Evolutionary conservation across 2,888 invertebrate species (phyloP), one percentile per base, ranked within the genome.

Genomic region (Drosophila quasianomalipes): DNA sequence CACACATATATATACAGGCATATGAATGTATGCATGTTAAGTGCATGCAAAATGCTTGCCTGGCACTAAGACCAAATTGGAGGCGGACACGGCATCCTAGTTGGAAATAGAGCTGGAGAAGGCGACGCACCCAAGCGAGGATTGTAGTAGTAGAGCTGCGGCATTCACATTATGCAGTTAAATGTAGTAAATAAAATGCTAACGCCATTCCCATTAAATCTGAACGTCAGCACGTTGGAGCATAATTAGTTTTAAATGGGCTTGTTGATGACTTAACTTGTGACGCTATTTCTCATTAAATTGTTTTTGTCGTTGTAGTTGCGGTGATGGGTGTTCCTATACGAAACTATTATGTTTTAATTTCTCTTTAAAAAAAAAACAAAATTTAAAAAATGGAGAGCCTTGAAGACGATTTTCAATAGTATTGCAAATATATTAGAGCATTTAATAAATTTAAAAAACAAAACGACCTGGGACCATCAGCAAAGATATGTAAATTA

Each of bases 111-210:
- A 69, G 59, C 31, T 28, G 47, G n/a, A 47, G 47, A 30, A 26
- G 52, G 16, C 6, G 41, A 12, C 22, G 33, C 44, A 31, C 39
- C 33, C 53, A 53, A 53, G 41, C 65, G 53, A 49, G 4, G 37
- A 49, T 31, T 19, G 10, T 52, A 57, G 49, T 30, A 57, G 39
- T 16, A 26, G 47, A 47, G 39, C 37, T 16, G 7, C 53, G 54
- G 70, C 67, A 71, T 65, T 72, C 70, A 71, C 76, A 83, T 83
- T 83, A 85, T 88, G 88, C 85, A 85, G 90, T 88, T 86, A 90
- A 89, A 90, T 90, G 90, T 88, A 85, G 76, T 83, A 90, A 90
- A 88, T 90, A 88, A 85, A 90, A 86, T 83, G 90, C 81, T 81
- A 85, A 88, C 85, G 85, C 83, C 83, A 85, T 89, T 79, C 76